Conservation (phyloP, 2,113 vertebrate species). For the Epinephelus cyanopodus region DNA sequence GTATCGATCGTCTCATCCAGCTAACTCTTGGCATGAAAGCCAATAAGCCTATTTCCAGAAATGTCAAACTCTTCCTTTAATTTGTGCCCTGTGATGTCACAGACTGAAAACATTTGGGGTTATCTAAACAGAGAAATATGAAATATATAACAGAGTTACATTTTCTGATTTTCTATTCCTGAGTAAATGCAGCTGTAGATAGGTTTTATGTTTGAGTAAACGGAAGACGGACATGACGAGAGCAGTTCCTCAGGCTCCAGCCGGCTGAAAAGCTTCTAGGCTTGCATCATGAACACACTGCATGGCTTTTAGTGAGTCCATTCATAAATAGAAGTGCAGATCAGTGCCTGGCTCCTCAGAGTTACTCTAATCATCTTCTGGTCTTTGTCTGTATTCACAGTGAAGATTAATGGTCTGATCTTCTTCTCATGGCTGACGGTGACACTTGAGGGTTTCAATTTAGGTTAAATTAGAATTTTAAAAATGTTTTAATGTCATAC, state of each 20-base stretch:
- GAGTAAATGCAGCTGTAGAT: neutral
- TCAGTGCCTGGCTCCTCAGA: constrained; percentile 44
- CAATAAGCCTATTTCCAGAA: neutral
- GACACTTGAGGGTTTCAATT: neutral
- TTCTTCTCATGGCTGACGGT: neutral
- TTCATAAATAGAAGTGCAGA: constrained; percentile 69
- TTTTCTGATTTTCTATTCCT: neutral
- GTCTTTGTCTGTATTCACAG: constrained; percentile 23
- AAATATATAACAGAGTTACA: neutral
- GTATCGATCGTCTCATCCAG: neutral
- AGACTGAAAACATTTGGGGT: neutral
- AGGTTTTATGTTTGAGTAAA: neutral
- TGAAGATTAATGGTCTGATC: neutral
- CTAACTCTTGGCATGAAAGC: no score
- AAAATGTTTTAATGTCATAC: neutral
- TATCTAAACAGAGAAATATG: neutral
- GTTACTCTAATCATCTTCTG: constrained; percentile 13
- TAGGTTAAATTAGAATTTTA: neutral
- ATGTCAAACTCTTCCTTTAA: neutral
- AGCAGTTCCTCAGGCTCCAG: constrained; percentile 41
- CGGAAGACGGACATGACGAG: constrained; percentile 18
- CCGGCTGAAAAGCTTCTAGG: constrained; percentile 45
- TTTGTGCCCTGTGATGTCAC: neutral
- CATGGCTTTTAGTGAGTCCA: constrained; percentile 63
- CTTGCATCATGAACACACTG: constrained; percentile 64